These are phyloP conservation scores for Rhopilema esculentum DNA, from an alignment of 30 jellyfish, hydroid and myxozoan species.

Conservation along the genomic window DNA sequence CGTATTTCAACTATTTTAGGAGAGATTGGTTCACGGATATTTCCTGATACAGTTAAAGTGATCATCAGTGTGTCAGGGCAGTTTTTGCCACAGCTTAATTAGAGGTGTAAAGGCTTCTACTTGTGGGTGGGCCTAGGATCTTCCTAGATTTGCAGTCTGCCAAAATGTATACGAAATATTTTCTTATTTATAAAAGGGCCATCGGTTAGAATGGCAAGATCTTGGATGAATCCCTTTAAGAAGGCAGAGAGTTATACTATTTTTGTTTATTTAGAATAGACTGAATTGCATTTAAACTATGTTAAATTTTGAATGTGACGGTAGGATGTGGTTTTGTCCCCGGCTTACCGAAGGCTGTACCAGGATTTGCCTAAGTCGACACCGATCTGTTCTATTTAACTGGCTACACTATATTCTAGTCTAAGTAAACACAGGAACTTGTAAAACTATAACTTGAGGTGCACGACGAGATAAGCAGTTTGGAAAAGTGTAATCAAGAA, in stretches of 20 bases:
- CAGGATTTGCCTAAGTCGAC: conserved; percentile 18
- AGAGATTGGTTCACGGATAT: neutral
- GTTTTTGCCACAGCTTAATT: neutral
- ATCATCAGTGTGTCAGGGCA: neutral
- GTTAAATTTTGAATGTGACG: neutral
- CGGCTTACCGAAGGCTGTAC: conserved; percentile 21
- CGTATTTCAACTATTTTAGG: neutral
- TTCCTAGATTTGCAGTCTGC: neutral
- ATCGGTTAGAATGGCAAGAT: neutral
- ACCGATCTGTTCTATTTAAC: conserved; percentile 11
- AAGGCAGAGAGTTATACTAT: neutral
- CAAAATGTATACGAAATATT: neutral
- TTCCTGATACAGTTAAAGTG: neutral
- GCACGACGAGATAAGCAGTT: neutral
- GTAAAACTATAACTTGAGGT: neutral
- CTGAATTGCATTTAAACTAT: neutral
- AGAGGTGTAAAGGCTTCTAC: neutral
- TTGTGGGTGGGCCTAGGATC: neutral
- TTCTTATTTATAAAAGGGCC: neutral
- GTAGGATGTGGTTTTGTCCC: neutral
- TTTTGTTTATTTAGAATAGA: neutral
- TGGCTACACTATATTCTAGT: neutral
- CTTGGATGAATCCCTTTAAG: neutral
- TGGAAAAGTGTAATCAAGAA: neutral
- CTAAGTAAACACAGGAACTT: neutral